Evolutionary conservation across 1,140 invertebrate genomes (phyloP), one percentile per base, ranked within the genome.

Genomic region (Drosophila watanabei): DNA sequence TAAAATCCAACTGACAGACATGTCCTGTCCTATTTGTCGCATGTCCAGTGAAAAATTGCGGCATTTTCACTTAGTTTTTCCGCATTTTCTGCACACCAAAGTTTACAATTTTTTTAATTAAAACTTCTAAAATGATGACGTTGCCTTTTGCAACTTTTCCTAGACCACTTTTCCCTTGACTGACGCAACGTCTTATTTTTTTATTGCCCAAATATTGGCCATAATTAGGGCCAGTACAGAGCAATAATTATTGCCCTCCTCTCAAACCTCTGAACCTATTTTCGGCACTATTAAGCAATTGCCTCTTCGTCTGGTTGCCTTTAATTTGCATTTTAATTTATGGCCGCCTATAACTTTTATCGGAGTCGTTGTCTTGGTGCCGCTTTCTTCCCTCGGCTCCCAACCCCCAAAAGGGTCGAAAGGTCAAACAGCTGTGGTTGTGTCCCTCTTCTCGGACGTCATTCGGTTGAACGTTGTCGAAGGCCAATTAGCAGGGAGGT

Each of bases 321-420:
- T 84, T 88, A 89, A 89, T 89, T 88, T 88, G 85, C 85, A 88
- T 88, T 88, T 85, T 85, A 88, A 88, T 88, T 88, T 88, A 88
- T 89, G 81, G 65, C 10, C 75, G 85, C 73, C 86, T 79, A 85
- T 88, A 88, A 89, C 85, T 89, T 89, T 88, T 88, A 88, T 88
- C 85, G 80, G 30, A 41, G 49, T 63, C 66, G 52, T 72, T 57
- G 48, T 62, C 49, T 71, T 46, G 11, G 1, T 43, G 41, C 71
- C 54, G 20, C 28, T 65, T 66, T 43, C 52, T 37, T 69, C 41
- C 35, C 16, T 30, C 20, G 8, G 13, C 33, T 9, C 30, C 33
- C 37, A 43, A 43, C 54, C 66, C 45, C 64, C 62, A 69, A 77
- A n/a, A 37, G 33, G 76, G 80, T 75, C 80, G 58, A 83, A 66